Evolutionary conservation across 2,797 vertebrate species (phyloP).

Genomic region (Cephalopachus bancanus): DNA sequence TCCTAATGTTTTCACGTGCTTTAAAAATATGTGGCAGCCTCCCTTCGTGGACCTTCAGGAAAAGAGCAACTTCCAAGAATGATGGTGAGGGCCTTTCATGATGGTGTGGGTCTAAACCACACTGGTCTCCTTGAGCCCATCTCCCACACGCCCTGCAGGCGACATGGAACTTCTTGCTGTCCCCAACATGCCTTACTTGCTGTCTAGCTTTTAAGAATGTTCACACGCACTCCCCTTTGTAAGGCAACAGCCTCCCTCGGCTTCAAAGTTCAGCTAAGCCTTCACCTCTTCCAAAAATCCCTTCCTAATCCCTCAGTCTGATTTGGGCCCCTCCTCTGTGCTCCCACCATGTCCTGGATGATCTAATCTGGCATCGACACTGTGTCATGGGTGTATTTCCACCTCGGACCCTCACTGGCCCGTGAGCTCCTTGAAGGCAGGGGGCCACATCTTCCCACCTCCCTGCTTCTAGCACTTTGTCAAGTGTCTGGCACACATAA

Average conservation of each 20-base stretch:
- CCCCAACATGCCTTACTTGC: background rate
- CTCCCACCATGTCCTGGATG: accelerated
- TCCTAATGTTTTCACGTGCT: background rate
- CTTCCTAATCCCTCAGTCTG: background rate
- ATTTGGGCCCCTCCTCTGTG: background rate
- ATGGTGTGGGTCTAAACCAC: background rate
- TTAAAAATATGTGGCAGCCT: conserved; percentile 30
- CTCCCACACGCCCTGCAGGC: background rate
- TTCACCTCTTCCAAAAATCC: background rate
- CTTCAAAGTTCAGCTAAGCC: background rate
- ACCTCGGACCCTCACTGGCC: background rate
- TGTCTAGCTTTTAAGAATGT: background rate
- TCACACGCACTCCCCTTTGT: background rate
- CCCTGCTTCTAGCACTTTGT: background rate
- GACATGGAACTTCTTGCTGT: background rate
- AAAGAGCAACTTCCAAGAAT: background rate
- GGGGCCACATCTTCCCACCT: background rate
- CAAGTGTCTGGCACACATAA: background rate
- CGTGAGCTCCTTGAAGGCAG: background rate
- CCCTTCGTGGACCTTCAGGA: background rate
- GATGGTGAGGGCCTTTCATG: background rate
- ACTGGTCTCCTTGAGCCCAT: background rate
- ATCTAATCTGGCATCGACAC: background rate
- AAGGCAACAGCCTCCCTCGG: background rate
- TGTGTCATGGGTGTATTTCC: background rate